Base-by-base conservation (phyloP, 35 echinoderm and acorn worm species). In the Amphiura filiformis region DNA sequence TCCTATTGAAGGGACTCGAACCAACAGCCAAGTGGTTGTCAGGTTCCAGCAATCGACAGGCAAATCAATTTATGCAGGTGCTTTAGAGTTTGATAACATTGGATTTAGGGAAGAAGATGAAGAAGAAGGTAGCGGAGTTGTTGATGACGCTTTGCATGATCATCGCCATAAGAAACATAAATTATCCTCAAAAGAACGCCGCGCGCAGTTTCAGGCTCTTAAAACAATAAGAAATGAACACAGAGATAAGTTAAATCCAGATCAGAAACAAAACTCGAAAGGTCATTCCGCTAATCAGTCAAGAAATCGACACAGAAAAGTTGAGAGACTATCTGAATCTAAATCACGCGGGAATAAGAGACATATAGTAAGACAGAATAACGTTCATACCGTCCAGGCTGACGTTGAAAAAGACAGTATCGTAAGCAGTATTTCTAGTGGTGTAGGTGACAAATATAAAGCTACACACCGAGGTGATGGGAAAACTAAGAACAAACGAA, bases 331-430 rank as follows among this genome's bases (percentile, higher is more conserved):
- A 38, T 39, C 70, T 31, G 78, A 70, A 70, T 30, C 61, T 15
- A 47, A 47, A 47, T 70, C 61, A 30, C 61, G 26, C 26, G 61
- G 61, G 28, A 70, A 23, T n/a, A 70, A 70, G 26, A n/a, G 28
- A 70, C 7, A 1, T 30, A 3, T 26, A 13, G 15, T 30, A 26
- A 70, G 28, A 4, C 15, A 70, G 26, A n/a, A 85, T 56, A 85
- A 56, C 32, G 34, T 85, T 22, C 56, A 85, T 32, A 91, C 89
- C 34, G 49, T 91, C 5, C 47, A 85, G 34, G 89, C 79, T 39
- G 89, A 91, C 17, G 77, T 91, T 32, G 89, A 91, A 85, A 90
- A 91, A 20, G 75, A 70, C 9, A n/a, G n/a, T n/a, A n/a, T n/a
- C n/a, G n/a, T n/a, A 47, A 17, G 41, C 41, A 47, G 4, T 47